Percentiles rank a stretch among this genome's conserved stretches.
These are phyloP conservation scores for Morpho achilles DNA, from an alignment of 2,888 invertebrate genomes.

Conservation along the genomic window DNA sequence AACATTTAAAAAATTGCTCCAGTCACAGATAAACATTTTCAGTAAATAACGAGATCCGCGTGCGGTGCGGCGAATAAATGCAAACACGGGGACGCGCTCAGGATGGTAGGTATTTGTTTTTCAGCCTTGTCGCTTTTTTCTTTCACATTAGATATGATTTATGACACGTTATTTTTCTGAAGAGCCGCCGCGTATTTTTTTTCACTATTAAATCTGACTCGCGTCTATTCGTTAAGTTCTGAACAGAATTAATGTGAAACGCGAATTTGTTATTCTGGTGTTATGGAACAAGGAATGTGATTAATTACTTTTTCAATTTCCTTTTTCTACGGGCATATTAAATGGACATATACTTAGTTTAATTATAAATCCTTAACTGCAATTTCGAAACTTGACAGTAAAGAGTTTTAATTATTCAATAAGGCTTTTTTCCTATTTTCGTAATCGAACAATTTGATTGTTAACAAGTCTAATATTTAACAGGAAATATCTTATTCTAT, in stretches of 20 bases:
- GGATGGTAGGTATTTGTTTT: conserved; percentile 65
- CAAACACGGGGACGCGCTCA: conserved; percentile 42
- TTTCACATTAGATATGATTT: conserved; percentile 67
- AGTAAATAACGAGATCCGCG: conserved; percentile 16
- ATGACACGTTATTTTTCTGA: conserved; percentile 74
- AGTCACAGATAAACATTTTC: conserved; percentile 8
- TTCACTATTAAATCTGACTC: conserved; percentile 56
- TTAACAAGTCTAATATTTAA: no score
- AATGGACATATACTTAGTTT: no score
- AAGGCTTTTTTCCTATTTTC: no score
- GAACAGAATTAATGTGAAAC: conserved; percentile 6
- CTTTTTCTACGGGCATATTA: background rate
- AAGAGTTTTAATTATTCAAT: no score
- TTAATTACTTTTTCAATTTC: no score
- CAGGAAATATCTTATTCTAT: no score
- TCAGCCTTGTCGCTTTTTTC: conserved; percentile 59
- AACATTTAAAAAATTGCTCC: background rate
- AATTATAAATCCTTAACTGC: no score
- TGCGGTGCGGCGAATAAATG: conserved; percentile 32
- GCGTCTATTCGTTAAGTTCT: conserved; percentile 33
- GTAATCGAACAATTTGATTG: no score
- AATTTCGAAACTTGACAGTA: no score
- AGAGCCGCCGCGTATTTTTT: conserved; percentile 70
- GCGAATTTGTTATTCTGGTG: conserved; percentile 3
- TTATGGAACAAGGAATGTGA: background rate